Evolutionary conservation across 2,888 invertebrate genomes (phyloP), one percentile per base, ranked within the genome.

Genomic region (Papilio protenor): DNA sequence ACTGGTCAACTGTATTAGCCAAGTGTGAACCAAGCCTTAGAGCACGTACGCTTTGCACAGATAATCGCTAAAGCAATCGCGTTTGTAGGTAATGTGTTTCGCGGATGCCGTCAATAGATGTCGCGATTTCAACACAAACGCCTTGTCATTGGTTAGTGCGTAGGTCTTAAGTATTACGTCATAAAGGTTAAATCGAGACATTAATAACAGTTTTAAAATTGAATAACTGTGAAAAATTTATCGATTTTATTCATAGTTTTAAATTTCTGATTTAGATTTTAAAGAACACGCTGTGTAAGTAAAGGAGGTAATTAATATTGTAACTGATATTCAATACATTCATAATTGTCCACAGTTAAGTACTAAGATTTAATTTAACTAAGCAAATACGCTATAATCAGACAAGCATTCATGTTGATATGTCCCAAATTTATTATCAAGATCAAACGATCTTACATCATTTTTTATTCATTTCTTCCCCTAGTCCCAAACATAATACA

Each of bases 161-260:
- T 33, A 73, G 21, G 49, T 47, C 73, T 55, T 57, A 45, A 45
- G 71, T 66, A 21, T 75, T 73, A 47, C 23, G n/a, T n/a, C 21
- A 73, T 47, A 47, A 27, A 77, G 75, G 76, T 77, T 77, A 80
- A 79, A 76, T 81, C 84, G 83, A 88, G 88, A 87, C n/a, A n/a
- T 66, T 66, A 64, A 40, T 10, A 66, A 66, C 40, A 66, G 66
- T 33, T 66, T 66, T 64, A 33, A 66, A 66, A 66, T 66, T 40
- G 33, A 64, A 16, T 64, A 64, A 64, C 18, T 40, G 10, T 33
- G 18, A 18, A 64, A 33, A 18, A 64, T 33, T 18, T 40, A 66
- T 40, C n/a, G 10, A 66, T 64, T 64, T 33, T 40, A 5, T 66
- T 18, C 33, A 27, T n/a, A 40, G 40, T 66, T n/a, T 8, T 8